Evolutionary conservation across 1,140 invertebrate genomes (phyloP).

Genomic region (Brachionus rubens): DNA sequence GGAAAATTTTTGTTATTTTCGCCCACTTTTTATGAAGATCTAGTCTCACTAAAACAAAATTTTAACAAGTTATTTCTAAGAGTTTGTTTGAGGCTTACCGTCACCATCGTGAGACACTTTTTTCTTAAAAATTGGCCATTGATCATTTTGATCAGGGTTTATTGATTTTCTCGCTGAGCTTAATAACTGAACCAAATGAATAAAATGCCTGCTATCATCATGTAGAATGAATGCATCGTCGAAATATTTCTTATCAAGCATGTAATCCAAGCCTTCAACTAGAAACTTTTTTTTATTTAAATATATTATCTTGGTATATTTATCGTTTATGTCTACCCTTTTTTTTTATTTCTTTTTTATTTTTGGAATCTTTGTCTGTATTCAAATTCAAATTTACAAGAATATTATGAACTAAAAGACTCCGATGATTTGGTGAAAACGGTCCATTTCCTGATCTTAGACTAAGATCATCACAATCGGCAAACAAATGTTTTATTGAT

Average conservation of each 20-base stretch:
- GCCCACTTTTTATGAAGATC: conserved; percentile 65
- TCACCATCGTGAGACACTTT: conserved; percentile 3
- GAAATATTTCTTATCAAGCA: conserved; percentile 31
- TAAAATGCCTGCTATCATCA: conserved; percentile 20
- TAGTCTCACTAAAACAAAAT: not conserved
- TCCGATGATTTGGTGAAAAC: not conserved
- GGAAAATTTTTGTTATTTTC: conserved; percentile 66
- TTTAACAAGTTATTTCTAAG: not conserved
- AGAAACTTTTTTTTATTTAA: not conserved
- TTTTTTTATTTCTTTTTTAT: not conserved
- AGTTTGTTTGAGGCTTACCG: not conserved
- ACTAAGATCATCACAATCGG: not conserved
- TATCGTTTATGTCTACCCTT: no score
- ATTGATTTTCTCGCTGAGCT: not conserved
- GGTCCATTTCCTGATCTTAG: not conserved
- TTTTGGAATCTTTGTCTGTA: not conserved
- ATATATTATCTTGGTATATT: not conserved
- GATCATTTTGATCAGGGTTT: not conserved
- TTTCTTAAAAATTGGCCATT: not conserved
- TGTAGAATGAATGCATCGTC: conserved; percentile 43
- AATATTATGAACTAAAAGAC: not conserved
- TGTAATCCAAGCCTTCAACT: not conserved
- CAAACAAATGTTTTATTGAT: not conserved
- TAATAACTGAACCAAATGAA: not conserved
- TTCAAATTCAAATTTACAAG: not conserved